Evolutionary conservation across 2,113 vertebrate species (phyloP).

Genomic region (Chascanopsetta lugubris): DNA sequence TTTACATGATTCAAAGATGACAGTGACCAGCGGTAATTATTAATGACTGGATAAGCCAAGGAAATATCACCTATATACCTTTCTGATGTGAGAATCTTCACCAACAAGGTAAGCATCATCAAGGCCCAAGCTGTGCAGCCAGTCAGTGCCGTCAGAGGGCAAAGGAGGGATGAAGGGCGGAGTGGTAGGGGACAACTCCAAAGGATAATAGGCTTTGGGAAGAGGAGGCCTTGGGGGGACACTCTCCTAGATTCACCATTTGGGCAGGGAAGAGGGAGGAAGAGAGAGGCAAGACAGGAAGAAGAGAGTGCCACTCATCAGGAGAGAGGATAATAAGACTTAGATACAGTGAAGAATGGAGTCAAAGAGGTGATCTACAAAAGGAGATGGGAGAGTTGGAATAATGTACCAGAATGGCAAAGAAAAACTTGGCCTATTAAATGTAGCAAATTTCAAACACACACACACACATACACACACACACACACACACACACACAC

Average conservation of each 20-base stretch:
- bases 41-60: not conserved
- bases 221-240: slow-evolving; percentile 95
- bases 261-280: slow-evolving; percentile 13
- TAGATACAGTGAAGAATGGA: slow-evolving; percentile 58
- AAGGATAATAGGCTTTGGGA: slow-evolving; percentile 93
- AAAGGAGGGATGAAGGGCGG: slow-evolving; percentile 80
- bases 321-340: slow-evolving; percentile 60
- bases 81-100: slow-evolving; percentile 76
- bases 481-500: too few relatives aligned
- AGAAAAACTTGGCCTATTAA: too few relatives aligned
- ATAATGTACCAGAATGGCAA: too few relatives aligned
- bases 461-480: too few relatives aligned
- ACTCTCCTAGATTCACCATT: slow-evolving; percentile 84
- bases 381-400: too few relatives aligned
- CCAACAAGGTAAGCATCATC: slow-evolving; percentile 81
- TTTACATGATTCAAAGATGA: slow-evolving; percentile 1
- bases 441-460: too few relatives aligned
- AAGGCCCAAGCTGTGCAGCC: slow-evolving; percentile 87
- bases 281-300: slow-evolving; percentile 35
- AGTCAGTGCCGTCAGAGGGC: slow-evolving; percentile 88
- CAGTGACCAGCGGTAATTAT: not conserved
- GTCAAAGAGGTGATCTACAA: slow-evolving; percentile 40
- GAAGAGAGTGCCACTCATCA: slow-evolving; percentile 69
- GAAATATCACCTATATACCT: slow-evolving; percentile 72
- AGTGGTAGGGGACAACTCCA: slow-evolving; percentile 87